Conservation (phyloP, 2,888 invertebrate genomes). For the Plutella xylostella region DNA sequence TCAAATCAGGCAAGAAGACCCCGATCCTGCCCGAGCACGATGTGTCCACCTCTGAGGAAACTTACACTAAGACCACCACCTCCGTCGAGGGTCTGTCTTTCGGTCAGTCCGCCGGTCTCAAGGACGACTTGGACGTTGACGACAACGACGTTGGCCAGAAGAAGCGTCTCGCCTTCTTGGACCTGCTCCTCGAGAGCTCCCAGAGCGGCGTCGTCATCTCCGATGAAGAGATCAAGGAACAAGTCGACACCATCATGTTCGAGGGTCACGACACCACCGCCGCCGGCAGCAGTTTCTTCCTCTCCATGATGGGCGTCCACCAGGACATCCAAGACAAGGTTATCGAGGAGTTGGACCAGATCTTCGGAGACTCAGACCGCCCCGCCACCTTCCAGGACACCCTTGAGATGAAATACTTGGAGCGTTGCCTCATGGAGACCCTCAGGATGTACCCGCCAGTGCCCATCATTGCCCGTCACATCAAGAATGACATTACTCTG, state of each 20-base stretch:
- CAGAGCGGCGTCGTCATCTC: constrained; percentile 78
- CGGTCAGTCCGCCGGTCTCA: constrained; percentile 78
- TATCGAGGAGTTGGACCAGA: constrained; percentile 77
- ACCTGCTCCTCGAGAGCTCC: constrained; percentile 83
- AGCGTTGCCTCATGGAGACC: constrained; percentile 84
- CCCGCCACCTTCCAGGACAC: constrained; percentile 85
- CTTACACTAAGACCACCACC: constrained; percentile 30
- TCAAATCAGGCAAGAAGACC: constrained; percentile 72
- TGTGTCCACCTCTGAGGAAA: constrained; percentile 25
- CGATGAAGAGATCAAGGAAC: constrained; percentile 84
- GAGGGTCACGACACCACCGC: constrained; percentile 90
- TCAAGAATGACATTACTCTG: constrained; percentile 78
- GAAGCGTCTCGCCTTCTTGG: constrained; percentile 88
- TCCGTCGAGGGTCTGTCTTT: constrained; percentile 77
- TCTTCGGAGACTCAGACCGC: constrained; percentile 81
- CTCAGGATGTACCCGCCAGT: constrained; percentile 84
- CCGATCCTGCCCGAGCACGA: constrained; percentile 33
- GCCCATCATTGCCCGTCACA: constrained; percentile 79
- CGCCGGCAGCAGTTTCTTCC: constrained; percentile 83
- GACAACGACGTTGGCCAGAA: constrained; percentile 84
- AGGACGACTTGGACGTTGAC: constrained; percentile 85
- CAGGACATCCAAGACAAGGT: constrained; percentile 80
- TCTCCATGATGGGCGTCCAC: constrained; percentile 82
- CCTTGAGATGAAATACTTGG: constrained; percentile 87
- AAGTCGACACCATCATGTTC: constrained; percentile 89